Evolutionary conservation across 2,888 invertebrate species (phyloP).

Genomic region (Drosophila dives): DNA sequence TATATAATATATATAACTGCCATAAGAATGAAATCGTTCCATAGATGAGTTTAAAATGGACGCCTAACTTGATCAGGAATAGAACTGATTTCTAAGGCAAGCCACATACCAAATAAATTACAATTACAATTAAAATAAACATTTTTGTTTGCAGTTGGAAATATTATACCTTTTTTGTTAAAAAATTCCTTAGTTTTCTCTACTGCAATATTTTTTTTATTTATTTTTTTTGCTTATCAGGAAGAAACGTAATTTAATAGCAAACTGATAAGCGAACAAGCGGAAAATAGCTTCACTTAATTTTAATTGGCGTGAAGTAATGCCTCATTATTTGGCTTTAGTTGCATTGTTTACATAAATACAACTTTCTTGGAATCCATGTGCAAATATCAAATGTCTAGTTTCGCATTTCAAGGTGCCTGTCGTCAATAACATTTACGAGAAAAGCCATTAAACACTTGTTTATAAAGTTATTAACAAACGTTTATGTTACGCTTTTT

Average conservation of each 20-base stretch:
- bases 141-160: not conserved
- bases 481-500: conserved; percentile 44
- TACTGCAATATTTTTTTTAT: not conserved
- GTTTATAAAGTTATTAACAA: conserved; percentile 58
- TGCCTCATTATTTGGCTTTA: conserved; percentile 38
- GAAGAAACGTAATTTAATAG: conserved; percentile 31
- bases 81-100: not conserved
- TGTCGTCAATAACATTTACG: conserved; percentile 16
- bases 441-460: not conserved
- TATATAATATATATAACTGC: not conserved
- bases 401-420: conserved; percentile 64
- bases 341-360: conserved; percentile 24
- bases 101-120: not conserved
- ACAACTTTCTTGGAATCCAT: conserved; percentile 41
- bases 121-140: not conserved
- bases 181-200: not conserved
- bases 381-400: conserved; percentile 66
- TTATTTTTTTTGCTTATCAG: conserved; percentile 11
- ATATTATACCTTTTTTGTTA: not conserved
- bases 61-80: not conserved
- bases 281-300: conserved; percentile 23
- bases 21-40: not conserved
- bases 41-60: not conserved
- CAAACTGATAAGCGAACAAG: conserved; percentile 44
- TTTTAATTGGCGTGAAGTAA: conserved; percentile 38